These are phyloP conservation scores for Pelvicachromis taeniatus DNA, from an alignment of 2,113 vertebrate genomes.

Conservation along the genomic window DNA sequence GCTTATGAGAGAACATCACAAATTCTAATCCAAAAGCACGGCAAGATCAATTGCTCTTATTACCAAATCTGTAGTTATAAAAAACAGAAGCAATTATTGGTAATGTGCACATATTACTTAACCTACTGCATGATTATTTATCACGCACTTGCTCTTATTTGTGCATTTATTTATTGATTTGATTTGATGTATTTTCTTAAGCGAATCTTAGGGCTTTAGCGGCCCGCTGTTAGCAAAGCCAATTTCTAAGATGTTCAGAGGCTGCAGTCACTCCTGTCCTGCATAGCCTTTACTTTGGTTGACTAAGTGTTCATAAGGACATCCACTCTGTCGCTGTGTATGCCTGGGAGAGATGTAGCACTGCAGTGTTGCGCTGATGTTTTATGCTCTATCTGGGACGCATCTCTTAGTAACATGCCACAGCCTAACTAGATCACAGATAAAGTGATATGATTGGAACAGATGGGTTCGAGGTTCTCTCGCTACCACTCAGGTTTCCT, in stretches of 20 bases:
- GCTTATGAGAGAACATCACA: conserved; percentile 29
- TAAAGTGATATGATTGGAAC: conserved; percentile 51
- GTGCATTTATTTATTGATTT: not conserved
- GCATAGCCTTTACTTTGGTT: not conserved
- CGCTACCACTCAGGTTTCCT: not conserved
- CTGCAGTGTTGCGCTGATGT: conserved; percentile 28
- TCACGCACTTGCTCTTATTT: not conserved
- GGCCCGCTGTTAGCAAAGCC: not conserved
- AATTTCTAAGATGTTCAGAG: conserved; percentile 6
- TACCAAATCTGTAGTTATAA: conserved; percentile 57
- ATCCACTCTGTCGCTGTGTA: not conserved
- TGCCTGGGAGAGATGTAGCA: conserved; percentile 35
- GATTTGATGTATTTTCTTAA: not conserved
- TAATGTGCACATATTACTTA: conserved; percentile 62
- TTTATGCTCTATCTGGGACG: conserved; percentile 56
- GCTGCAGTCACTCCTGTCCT: not conserved
- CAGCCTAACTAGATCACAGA: conserved; percentile 54
- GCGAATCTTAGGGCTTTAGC: not conserved
- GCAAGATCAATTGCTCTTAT: conserved; percentile 30
- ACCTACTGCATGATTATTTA: conserved; percentile 33
- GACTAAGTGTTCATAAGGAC: conserved; percentile 27
- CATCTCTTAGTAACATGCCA: conserved; percentile 47
- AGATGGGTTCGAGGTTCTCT: conserved; percentile 53
- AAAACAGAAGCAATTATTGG: conserved; percentile 63
- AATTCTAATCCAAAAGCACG: conserved; percentile 65